Conservation (phyloP, 2,888 invertebrate genomes). For the Mactromeris polynyma region DNA sequence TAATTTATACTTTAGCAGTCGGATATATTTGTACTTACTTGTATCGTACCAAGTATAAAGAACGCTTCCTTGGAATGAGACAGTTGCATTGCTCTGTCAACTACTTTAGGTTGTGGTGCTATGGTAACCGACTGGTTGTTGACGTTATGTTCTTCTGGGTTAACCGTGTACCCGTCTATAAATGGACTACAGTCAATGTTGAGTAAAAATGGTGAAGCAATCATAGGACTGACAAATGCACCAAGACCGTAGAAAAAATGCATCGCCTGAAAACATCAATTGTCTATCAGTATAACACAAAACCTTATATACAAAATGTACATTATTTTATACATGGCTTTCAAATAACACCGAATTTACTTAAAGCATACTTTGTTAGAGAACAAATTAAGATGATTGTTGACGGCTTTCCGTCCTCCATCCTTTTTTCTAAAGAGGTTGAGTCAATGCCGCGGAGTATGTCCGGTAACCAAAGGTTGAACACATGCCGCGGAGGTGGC, state of each 20-base stretch:
- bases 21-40: constrained; percentile 80
- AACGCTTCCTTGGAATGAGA: constrained; percentile 87
- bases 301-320: no score
- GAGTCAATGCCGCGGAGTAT: no score
- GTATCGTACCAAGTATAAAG: constrained; percentile 87
- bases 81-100: constrained; percentile 82
- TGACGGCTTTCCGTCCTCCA: no score
- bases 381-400: no score
- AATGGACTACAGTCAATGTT: constrained; percentile 87
- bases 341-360: no score
- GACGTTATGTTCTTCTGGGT: constrained; percentile 35
- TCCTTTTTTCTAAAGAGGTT: no score
- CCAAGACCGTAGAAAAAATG: constrained; percentile 88
- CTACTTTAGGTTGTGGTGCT: constrained; percentile 73
- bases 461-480: no score
- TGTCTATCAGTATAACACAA: no score
- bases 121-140: constrained; percentile 64
- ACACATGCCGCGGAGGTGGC: no score
- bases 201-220: constrained; percentile 88
- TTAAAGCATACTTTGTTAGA: no score
- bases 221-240: constrained; percentile 88
- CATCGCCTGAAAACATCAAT: constrained; percentile 85
- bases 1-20: neutral
- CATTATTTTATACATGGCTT: no score
- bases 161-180: constrained; percentile 80